Conservation (phyloP, 2,888 invertebrate species). For the Trichogramma evanescens region DNA sequence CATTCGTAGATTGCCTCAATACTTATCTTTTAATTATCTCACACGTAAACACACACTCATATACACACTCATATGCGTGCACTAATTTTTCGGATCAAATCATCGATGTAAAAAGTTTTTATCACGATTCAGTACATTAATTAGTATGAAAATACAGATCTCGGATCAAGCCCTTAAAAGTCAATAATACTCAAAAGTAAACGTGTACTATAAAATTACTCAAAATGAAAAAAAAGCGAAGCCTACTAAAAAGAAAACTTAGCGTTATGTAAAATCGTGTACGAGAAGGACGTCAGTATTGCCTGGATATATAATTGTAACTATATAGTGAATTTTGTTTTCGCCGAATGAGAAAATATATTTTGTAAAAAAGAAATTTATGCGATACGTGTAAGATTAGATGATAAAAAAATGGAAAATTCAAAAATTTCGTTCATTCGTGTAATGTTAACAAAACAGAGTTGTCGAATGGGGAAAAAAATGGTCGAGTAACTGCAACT, state of each 20-base stretch:
- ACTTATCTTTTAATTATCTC: no score
- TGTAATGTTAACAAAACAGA: no score
- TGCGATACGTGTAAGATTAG: not conserved
- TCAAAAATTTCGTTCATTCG: no score
- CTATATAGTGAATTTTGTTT: not conserved
- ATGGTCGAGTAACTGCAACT: no score
- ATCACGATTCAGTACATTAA: no score
- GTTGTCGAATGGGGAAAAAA: no score
- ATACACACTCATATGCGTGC: no score
- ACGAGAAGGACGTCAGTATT: slow-evolving; percentile 20
- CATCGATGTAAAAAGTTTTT: no score
- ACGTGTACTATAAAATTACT: not conserved
- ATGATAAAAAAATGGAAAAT: no score
- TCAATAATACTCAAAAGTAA: slow-evolving; percentile 19
- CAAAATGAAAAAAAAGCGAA: slow-evolving; percentile 1
- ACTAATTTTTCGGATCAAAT: no score
- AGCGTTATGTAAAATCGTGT: slow-evolving; percentile 10
- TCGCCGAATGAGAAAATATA: slow-evolving; percentile 17
- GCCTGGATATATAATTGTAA: slow-evolving; percentile 10
- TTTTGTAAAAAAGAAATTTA: slow-evolving; percentile 11
- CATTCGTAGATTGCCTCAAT: not conserved
- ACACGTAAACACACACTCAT: no score
- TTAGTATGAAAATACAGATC: not conserved
- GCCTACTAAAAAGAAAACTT: slow-evolving; percentile 1
- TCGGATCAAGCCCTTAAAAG: slow-evolving; percentile 8